Conservation (phyloP, 2,888 invertebrate genomes). For the Eristalis arbustorum region DNA sequence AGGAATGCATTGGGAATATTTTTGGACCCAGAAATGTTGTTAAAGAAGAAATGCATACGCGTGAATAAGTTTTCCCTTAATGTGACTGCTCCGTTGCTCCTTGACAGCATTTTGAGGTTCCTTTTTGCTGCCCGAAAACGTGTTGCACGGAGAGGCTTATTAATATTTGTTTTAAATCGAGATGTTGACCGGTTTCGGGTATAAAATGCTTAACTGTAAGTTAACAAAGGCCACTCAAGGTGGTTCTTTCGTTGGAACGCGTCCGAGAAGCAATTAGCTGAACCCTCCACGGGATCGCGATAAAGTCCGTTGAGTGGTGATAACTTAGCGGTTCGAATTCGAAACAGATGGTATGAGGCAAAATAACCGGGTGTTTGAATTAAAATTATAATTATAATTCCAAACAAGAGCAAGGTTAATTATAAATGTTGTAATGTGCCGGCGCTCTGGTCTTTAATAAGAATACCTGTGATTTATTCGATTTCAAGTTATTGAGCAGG, state of each 20-base stretch:
- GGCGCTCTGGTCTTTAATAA: no score
- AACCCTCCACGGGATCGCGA: neutral
- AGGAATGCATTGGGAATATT: neutral
- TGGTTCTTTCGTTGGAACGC: neutral
- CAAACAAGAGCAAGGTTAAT: no score
- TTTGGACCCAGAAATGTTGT: neutral
- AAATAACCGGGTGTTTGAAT: no score
- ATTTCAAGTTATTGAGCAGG: no score
- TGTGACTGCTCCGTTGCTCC: neutral
- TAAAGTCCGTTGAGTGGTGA: neutral
- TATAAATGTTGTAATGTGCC: no score
- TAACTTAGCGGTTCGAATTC: neutral
- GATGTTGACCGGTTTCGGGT: neutral
- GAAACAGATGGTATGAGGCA: neutral
- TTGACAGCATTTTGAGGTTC: neutral
- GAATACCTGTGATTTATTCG: no score
- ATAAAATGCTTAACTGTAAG: neutral
- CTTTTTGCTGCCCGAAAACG: neutral
- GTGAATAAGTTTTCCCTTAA: no score
- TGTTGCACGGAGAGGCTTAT: neutral
- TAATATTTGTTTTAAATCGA: neutral
- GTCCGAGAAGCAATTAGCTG: neutral
- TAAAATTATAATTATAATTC: no score
- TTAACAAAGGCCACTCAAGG: neutral
- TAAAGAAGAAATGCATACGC: no score